Base-by-base conservation (phyloP, 2,113 vertebrate genomes). In the Xenopus laevis region DNA sequence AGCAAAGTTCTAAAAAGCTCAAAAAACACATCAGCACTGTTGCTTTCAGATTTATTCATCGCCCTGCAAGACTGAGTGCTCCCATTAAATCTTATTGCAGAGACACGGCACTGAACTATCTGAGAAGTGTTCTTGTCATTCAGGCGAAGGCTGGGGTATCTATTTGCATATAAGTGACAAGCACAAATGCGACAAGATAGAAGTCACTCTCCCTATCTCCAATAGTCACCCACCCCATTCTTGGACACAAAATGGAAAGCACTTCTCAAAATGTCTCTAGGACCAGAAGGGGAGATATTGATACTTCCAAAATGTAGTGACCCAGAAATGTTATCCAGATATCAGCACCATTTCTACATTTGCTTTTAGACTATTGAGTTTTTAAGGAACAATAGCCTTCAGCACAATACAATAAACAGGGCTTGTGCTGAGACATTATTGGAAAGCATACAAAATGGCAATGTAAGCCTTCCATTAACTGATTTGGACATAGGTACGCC, bases 131-230 rank as follows among this genome's bases (percentile, higher is more conserved):
- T 66, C 63, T 66, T 44, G 71, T 66, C 71, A 73, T 55, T 73
- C 71, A 73, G 17, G 13, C 17, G 44, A 27, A 73, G 71, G 57
- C 10, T 20, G 21, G 52, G 52, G 52, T 59, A 27, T 46, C 15
- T 17, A 58, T 73, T 72, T 65, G 53, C 71, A 72, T 72, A 55
- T 50, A 30, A 40, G n/a, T 62, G 70, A 60, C 68, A 60, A n/a
- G 21, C 44, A 15, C 10, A 50, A 15, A 65, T 45, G 16, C 47
- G 57, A 61, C 27, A 15, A 63, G 61, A 65, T 62, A 65, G 47
- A 65, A 55, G 30, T 16, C 17, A 18, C 0, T n/a, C 7, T 53
- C n/a, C 20, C 59, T 15, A 23, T 33, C 6, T 44, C 12, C 27
- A 16, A 20, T 33, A 65, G 60, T 10, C 47, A 13, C 15, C 18